phyloP scores from a whole-genome alignment of 1,140 invertebrate species.

The Neodiprion fabricii region DNA sequence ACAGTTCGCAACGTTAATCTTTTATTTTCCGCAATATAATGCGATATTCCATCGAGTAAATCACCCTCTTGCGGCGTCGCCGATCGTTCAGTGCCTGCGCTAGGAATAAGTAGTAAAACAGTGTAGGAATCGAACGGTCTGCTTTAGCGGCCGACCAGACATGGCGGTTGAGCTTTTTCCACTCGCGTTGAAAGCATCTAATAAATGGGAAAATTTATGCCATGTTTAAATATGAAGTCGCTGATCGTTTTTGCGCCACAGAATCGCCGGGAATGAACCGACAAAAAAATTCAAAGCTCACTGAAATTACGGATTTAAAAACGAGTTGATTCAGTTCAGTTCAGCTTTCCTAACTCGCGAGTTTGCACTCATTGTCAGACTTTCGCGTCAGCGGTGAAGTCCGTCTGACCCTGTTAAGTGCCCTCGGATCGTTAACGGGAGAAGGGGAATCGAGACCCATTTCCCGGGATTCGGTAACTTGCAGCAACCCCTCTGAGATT shows the following conservation, averaged over 20 bases:
- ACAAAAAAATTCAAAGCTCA: neutral
- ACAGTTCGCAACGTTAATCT: neutral
- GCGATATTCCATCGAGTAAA: neutral
- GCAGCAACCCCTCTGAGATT: constrained; percentile 1
- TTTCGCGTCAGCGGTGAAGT: neutral
- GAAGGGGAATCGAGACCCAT: neutral
- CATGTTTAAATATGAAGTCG: neutral
- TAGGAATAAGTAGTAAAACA: neutral
- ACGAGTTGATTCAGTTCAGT: too few relatives aligned
- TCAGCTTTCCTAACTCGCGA: too few relatives aligned
- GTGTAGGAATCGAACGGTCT: neutral
- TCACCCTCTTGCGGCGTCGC: too few relatives aligned
- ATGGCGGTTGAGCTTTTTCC: neutral
- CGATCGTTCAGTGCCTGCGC: neutral
- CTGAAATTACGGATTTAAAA: neutral
- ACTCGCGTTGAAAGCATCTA: neutral
- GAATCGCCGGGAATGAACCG: neutral
- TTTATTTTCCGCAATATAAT: neutral
- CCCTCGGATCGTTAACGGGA: neutral
- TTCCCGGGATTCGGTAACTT: neutral
- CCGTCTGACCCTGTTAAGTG: neutral
- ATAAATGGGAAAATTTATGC: neutral
- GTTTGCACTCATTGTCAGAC: too few relatives aligned
- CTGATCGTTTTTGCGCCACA: neutral
- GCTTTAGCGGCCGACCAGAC: neutral